Conservation (phyloP, 1,140 invertebrate species). For the Aculops lycopersici region DNA sequence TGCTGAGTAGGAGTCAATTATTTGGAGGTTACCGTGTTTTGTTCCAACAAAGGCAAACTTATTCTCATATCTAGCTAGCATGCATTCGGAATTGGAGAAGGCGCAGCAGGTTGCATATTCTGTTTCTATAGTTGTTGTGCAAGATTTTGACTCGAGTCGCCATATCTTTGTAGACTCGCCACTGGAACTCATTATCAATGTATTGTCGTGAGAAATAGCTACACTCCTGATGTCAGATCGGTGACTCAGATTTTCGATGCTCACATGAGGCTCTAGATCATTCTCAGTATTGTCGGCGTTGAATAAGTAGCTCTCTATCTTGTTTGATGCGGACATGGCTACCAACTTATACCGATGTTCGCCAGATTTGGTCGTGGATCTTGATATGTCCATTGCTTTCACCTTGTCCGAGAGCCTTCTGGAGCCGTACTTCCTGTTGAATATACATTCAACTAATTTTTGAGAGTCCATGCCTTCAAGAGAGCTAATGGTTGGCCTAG, state of each 20-base stretch:
- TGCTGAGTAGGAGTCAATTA: constrained; percentile 52
- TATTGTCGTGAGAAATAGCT: constrained; percentile 57
- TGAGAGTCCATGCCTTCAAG: too few relatives aligned
- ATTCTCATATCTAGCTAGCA: constrained; percentile 23
- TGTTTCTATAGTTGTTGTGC: constrained; percentile 34
- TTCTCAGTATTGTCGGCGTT: background rate
- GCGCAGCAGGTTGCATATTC: constrained; percentile 11
- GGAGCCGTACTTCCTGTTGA: background rate
- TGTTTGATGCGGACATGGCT: constrained; percentile 18
- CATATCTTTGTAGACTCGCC: constrained; percentile 63
- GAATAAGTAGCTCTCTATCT: constrained; percentile 15
- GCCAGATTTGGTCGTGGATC: too few relatives aligned
- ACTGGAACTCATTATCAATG: constrained; percentile 40
- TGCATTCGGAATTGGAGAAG: background rate
- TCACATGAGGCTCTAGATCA: constrained; percentile 32
- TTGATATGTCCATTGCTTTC: too few relatives aligned
- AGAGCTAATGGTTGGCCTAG: too few relatives aligned
- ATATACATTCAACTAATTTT: background rate
- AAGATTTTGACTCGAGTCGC: constrained; percentile 46
- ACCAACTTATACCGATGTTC: constrained; percentile 20
- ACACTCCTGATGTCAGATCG: constrained; percentile 52
- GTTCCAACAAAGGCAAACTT: constrained; percentile 56
- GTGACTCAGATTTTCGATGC: constrained; percentile 40
- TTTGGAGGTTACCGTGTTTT: constrained; percentile 47
- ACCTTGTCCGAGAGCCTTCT: background rate